Base-by-base conservation (phyloP, 1,140 invertebrate genomes). In the Drosophila chauvacae region DNA sequence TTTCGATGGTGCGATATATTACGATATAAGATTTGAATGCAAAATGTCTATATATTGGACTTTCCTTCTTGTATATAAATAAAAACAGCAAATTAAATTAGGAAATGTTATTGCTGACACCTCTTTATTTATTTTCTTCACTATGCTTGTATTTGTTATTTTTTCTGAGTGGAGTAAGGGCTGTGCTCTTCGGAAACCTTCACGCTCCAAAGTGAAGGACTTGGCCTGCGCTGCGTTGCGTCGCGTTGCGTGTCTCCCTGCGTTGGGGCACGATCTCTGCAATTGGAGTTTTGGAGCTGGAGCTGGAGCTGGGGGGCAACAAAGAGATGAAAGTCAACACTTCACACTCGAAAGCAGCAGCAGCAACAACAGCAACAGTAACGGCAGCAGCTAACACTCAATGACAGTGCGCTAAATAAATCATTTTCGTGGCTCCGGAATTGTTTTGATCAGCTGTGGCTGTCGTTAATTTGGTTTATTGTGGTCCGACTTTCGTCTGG, bases 291-390 rank as follows among this genome's bases (percentile, higher is more conserved):
- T 30, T 62, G 42, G n/a, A 41, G 20, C n/a, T 55, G 42, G n/a
- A 41, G 20, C n/a, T 18, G 26, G 16, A 69, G 35, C 20, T 51
- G 65, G 68, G 51, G 53, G 70, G 53, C 55, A 73, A 42, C 85
- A 71, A 65, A 61, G 75, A 90, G 85, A 88, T 90, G 85, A 88
- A 88, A 88, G 85, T 88, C 85, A 90, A 88, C 85, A 88, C 85
- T 88, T 79, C 80, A 87, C 80, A 77, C 84, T 80, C 62, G 59
- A 71, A 55, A 45, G 48, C 62, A 51, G 57, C 56, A 48, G 44
- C 30, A 41, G 33, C 70, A 45, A 41, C 62, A 51, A 51, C 50
- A 41, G 48, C 18, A 41, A 26, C 70, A 41, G 41, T 60, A 30
- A 20, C 35, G 13, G 26, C 30, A 53, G 66, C 30, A 64, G 56